Conservation (phyloP, 2,113 vertebrate genomes). For the Sylvietta virens region DNA sequence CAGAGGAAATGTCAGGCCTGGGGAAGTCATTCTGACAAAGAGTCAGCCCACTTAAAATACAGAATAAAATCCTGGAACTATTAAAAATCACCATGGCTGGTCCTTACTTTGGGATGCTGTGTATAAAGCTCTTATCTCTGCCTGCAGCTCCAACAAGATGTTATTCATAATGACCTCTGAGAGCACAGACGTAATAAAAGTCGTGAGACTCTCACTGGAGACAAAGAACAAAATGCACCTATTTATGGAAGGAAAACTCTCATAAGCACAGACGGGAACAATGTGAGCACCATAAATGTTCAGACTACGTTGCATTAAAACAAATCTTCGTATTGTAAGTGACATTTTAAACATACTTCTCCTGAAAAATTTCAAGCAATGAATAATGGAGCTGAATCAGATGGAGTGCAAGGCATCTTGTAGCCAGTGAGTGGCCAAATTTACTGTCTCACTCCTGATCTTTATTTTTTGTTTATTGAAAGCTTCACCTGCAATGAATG, state of each 20-base stretch:
- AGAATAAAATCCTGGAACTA: background rate
- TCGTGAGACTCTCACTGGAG: background rate
- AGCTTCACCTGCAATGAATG: background rate
- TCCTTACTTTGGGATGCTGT: background rate
- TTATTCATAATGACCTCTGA: slow-evolving; percentile 5
- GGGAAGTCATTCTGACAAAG: background rate
- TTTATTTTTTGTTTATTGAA: background rate
- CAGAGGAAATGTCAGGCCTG: background rate
- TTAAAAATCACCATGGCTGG: background rate
- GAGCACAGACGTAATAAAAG: background rate
- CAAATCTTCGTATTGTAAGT: background rate
- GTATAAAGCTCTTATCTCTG: slow-evolving; percentile 3
- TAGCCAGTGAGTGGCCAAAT: background rate
- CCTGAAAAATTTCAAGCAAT: background rate
- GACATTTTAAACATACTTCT: background rate
- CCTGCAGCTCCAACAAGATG: background rate
- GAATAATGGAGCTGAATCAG: slow-evolving; percentile 21
- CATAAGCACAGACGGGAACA: background rate
- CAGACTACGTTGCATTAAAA: background rate
- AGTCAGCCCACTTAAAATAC: background rate
- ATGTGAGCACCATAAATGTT: background rate
- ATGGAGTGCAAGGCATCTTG: background rate
- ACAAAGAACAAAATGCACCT: background rate
- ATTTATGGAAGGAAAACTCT: slow-evolving; percentile 13
- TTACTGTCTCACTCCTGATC: background rate